Base-by-base conservation (phyloP, 1,140 invertebrate genomes). In the Drosophila ironensis region DNA sequence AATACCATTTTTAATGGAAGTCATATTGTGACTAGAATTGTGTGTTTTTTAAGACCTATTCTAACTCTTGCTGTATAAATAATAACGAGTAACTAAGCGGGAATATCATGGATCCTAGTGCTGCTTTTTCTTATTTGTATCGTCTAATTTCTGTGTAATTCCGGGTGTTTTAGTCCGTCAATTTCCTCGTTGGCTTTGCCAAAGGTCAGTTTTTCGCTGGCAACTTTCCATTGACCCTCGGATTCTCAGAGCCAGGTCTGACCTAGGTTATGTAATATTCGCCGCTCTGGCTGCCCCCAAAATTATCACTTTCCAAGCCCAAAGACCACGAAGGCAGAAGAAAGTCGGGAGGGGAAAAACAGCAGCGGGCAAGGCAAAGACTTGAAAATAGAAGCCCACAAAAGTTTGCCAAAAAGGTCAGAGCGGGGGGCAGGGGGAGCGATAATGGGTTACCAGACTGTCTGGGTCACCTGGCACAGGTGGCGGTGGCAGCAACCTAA, bases 401-500 rank as follows among this genome's bases (percentile, higher is more conserved):
- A 56, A 37, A 33, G 33, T 25, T 11, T 42, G 33, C 42, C 50
- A 51, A 59, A 70, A 70, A 50, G 66, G 67, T 70, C 64, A 70
- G 20, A 45, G 17, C 16, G 14, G 24, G 12, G 37, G 35, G 19
- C 24, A 20, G 54, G 25, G 28, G 30, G 7, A 0, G 17, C 12
- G 38, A 37, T 61, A 61, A 48, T 28, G 37, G 63, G 59, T 38
- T 40, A 37, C 1, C 17, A 19, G 47, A n/a, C n/a, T n/a, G n/a
- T 46, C 63, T 68, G 64, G 64, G 64, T 69, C 66, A 69, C 28
- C 24, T 28, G 22, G 42, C 64, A 69, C n/a, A n/a, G n/a, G n/a
- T n/a, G n/a, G n/a, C n/a, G 50, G 64, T 47, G 61, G 48, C 22
- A 44, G 8, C 30, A 33, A 12, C 3, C 4, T n/a, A 3, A 41